Percentiles rank a stretch among this genome's conserved stretches.
Conservation (phyloP, 2,797 vertebrate genomes). For the Monodelphis domestica region DNA sequence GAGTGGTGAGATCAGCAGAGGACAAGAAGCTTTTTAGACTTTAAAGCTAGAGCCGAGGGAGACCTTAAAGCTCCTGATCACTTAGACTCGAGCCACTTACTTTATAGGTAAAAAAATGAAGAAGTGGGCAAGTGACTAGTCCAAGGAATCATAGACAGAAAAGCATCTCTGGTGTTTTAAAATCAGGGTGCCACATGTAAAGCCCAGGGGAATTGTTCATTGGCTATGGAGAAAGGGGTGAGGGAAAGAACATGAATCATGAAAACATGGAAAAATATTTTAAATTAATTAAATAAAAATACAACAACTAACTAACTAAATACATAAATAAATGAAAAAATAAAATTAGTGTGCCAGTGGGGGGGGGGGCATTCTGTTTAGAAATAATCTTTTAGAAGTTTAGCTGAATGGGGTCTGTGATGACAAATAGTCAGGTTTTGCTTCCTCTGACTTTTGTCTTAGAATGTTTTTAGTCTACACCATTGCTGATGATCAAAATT, state of each 20-base stretch:
- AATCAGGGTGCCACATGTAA: too few relatives aligned
- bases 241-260: too few relatives aligned
- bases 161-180: neutral
- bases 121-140: too few relatives aligned
- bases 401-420: neutral
- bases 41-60: neutral
- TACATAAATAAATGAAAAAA: too few relatives aligned
- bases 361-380: neutral
- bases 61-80: neutral
- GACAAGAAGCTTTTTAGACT: neutral
- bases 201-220: too few relatives aligned
- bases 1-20: constrained; percentile 2
- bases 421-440: neutral
- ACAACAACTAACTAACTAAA: too few relatives aligned
- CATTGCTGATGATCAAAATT: neutral
- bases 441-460: neutral
- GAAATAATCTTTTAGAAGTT: neutral
- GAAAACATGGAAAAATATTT: too few relatives aligned
- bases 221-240: too few relatives aligned
- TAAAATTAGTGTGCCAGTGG: neutral
- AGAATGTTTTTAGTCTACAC: too few relatives aligned
- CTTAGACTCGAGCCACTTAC: neutral
- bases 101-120: neutral
- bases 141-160: neutral
- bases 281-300: too few relatives aligned